Conservation (phyloP, 2,113 vertebrate genomes). For the Hiodon alosoides region DNA sequence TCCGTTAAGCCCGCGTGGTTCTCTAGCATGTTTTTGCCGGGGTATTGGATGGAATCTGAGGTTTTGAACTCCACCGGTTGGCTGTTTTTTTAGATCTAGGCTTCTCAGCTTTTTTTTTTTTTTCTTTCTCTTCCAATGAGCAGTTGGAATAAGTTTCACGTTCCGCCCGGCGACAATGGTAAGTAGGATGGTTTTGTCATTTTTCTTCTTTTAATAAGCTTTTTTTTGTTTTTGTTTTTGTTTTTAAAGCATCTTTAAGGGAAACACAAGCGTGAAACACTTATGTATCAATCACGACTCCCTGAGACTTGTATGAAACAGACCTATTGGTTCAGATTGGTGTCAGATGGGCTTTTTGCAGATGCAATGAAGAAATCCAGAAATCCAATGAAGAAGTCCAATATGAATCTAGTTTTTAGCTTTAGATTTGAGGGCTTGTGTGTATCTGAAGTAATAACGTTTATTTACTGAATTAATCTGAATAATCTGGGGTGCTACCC, state of each 20-base stretch:
- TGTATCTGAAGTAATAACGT: too few species aligned
- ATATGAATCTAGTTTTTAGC: too few species aligned
- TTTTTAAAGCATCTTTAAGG: background rate
- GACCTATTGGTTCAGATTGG: too few species aligned
- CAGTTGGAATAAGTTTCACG: constrained; percentile 9
- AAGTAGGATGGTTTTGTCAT: background rate
- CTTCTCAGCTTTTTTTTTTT: constrained; percentile 17
- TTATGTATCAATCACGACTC: too few species aligned
- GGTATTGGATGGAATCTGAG: constrained; percentile 17
- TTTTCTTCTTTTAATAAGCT: background rate
- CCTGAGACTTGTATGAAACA: too few species aligned
- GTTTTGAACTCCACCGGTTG: constrained; percentile 5
- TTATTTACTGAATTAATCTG: too few species aligned
- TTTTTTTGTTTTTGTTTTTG: constrained; percentile 12
- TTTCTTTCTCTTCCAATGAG: constrained; percentile 21
- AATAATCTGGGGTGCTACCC: too few species aligned
- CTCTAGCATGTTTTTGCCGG: background rate
- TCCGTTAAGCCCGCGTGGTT: background rate
- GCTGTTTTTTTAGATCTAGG: background rate
- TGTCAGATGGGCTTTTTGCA: too few species aligned
- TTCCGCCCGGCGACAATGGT: constrained; percentile 22
- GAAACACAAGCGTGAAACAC: background rate
- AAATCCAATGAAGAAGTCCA: too few species aligned
- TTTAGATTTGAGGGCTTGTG: too few species aligned
- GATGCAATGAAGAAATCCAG: too few species aligned